Evolutionary conservation across 53 echinoderm and acorn worm genomes (phyloP).

Genomic region (Astropecten irregularis): DNA sequence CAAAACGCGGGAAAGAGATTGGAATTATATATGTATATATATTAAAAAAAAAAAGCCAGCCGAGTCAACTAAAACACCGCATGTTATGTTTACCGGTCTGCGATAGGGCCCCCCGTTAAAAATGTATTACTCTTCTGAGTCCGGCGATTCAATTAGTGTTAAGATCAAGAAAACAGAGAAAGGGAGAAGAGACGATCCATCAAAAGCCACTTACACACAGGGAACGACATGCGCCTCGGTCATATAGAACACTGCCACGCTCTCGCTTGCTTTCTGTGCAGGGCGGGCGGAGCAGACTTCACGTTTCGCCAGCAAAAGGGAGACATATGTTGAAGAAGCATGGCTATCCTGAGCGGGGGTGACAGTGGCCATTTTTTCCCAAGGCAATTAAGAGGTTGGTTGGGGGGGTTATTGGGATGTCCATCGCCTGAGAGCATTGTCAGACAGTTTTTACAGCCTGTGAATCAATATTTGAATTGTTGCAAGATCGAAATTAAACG

Average conservation of each 20-base stretch:
- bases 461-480: too few relatives aligned
- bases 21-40: too few relatives aligned
- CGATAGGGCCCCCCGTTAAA: conserved; percentile 30
- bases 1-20: neutral
- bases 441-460: too few relatives aligned
- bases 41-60: neutral
- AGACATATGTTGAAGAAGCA: conserved; percentile 46
- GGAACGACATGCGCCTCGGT: conserved; percentile 24
- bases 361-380: conserved; percentile 24
- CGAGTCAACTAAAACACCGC: conserved; percentile 40
- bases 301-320: conserved; percentile 5
- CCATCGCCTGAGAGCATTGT: neutral
- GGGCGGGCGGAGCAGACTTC: conserved; percentile 18
- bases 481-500: too few relatives aligned
- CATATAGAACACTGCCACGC: neutral
- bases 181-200: conserved; percentile 33
- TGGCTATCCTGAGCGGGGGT: neutral
- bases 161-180: conserved; percentile 40
- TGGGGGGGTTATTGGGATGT: neutral
- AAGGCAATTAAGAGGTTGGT: conserved; percentile 1
- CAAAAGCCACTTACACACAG: conserved; percentile 40
- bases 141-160: conserved; percentile 55
- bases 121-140: conserved; percentile 11
- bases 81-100: conserved; percentile 29
- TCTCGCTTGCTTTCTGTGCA: conserved; percentile 1